phyloP scores from a whole-genome alignment of 2,888 invertebrate species.

The Heliconius cydno region DNA sequence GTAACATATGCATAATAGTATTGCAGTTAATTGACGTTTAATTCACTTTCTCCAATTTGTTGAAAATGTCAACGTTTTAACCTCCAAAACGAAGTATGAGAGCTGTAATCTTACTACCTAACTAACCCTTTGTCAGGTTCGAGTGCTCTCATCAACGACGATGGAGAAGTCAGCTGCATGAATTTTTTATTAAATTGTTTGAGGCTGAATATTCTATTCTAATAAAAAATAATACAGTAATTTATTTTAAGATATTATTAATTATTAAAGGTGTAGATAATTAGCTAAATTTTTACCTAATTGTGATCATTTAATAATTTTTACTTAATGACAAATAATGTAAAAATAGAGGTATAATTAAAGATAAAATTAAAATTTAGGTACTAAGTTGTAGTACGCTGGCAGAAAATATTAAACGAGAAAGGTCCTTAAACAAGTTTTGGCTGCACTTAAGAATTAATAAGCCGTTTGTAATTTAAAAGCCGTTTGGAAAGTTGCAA shows the following conservation, averaged over 20 bases:
- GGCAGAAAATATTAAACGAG: conserved; percentile 45
- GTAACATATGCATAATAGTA: conserved; percentile 19
- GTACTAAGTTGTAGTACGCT: conserved; percentile 8
- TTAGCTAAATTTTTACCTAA: not conserved
- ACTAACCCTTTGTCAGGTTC: conserved; percentile 35
- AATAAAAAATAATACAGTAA: not conserved
- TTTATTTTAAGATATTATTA: not conserved
- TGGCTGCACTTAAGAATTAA: conserved; percentile 29
- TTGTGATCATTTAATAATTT: not conserved
- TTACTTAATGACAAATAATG: not conserved
- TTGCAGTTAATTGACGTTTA: not conserved
- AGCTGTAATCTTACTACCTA: conserved; percentile 37
- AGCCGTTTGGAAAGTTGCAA: conserved; percentile 42
- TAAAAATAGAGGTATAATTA: not conserved
- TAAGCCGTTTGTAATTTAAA: conserved; percentile 29
- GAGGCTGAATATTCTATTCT: not conserved
- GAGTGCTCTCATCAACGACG: conserved; percentile 29
- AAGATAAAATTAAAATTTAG: too few species aligned
- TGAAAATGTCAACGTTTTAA: not conserved
- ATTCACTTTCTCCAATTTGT: not conserved
- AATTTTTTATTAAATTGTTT: not conserved
- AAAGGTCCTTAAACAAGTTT: conserved; percentile 48
- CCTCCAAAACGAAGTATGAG: conserved; percentile 1
- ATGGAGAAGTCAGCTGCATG: conserved; percentile 7
- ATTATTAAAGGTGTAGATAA: not conserved